Conservation (phyloP, 2,888 invertebrate genomes). For the Cheilosia urbana region DNA sequence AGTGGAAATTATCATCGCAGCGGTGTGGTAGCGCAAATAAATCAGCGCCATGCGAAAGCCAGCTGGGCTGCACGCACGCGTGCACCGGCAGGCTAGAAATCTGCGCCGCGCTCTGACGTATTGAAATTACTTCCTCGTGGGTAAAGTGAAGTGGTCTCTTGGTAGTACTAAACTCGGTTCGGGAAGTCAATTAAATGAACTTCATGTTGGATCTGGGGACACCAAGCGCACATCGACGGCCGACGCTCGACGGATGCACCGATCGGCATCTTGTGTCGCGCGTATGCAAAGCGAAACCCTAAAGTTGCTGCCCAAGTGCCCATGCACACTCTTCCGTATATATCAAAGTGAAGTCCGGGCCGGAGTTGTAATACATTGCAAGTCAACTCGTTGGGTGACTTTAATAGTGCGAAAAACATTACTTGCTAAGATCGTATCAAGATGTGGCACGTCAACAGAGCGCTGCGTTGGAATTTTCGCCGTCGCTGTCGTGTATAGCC, state of each 20-base stretch:
- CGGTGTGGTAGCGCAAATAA: constrained; percentile 63
- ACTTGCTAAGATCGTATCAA: constrained; percentile 70
- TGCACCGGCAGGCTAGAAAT: constrained; percentile 52
- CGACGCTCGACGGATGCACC: constrained; percentile 28
- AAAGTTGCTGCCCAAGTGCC: background rate
- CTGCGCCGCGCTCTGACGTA: constrained; percentile 40
- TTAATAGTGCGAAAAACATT: constrained; percentile 76
- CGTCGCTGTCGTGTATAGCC: constrained; percentile 19
- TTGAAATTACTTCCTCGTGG: constrained; percentile 72
- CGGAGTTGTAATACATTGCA: constrained; percentile 70
- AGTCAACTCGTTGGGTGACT: constrained; percentile 74
- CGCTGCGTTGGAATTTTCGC: constrained; percentile 24
- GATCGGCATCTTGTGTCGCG: constrained; percentile 35
- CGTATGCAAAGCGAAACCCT: constrained; percentile 56
- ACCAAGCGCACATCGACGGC: constrained; percentile 17
- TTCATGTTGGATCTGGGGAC: constrained; percentile 39
- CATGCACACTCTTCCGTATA: constrained; percentile 58
- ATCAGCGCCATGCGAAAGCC: constrained; percentile 54
- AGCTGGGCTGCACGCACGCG: constrained; percentile 65
- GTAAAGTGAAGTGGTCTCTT: constrained; percentile 40
- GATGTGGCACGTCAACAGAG: constrained; percentile 69
- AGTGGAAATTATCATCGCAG: constrained; percentile 73
- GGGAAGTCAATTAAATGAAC: constrained; percentile 73
- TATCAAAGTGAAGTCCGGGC: constrained; percentile 65
- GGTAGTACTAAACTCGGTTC: constrained; percentile 50